Base-by-base conservation (phyloP, 2,113 vertebrate genomes). In the Myanophis thanlyinensis region DNA sequence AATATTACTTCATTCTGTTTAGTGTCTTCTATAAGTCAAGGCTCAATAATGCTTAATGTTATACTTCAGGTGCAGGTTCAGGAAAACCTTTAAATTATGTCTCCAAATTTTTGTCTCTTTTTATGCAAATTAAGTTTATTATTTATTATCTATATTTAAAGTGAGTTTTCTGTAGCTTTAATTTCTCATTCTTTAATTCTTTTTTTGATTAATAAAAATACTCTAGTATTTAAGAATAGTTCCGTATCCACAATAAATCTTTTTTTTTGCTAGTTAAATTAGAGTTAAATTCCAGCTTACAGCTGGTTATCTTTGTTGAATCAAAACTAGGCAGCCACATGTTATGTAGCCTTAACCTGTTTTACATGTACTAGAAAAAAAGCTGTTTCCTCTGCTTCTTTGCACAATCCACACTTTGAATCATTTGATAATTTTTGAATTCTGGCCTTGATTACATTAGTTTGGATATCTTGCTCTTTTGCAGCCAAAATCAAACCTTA, bases 91-190 rank as follows among this genome's bases (percentile, higher is more conserved):
- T 90, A 40, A 6, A 93, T 54, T 95, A 91, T 87, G 88, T 53
- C 51, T 86, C 92, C 7, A 95, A 92, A 59, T 87, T 53, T 49
- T 90, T 80, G 84, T 93, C 53, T 54, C 18, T 23, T 5, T 54
- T 23, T 54, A 5, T 54, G 53, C 22, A 23, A 52, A 52, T 18
- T 23, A 54, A 22, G 53, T 54, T 54, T 54, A 23, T 54, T 54
- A 54, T 54, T 54, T 54, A 54, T 23, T 56, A 84, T 88, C 94
- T 86, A 59, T 87, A 95, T 94, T 96, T 93, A 95, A 93, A 90
- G 59, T 94, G 94, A 92, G 90, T 95, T 96, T 96, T 95, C 95
- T 96, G 94, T 94, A 94, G 92, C 92, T 96, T 95, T 95, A 91
- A 89, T 93, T 95, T 97, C 54, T 44, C 0, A 0, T 52, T 94